phyloP scores from a whole-genome alignment of 2,888 invertebrate species.

The Mimachlamys varia region DNA sequence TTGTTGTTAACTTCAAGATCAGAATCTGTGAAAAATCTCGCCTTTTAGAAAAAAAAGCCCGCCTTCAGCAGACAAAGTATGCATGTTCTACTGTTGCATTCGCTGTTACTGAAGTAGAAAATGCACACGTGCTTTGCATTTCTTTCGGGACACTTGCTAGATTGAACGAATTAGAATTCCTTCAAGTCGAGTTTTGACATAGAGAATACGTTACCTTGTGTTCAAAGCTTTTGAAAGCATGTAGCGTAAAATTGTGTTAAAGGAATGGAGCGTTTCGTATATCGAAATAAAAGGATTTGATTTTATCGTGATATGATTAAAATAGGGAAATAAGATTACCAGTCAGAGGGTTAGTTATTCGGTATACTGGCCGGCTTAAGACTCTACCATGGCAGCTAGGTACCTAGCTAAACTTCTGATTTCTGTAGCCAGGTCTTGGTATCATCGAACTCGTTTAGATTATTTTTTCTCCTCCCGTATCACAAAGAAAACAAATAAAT shows the following conservation, averaged over 20 bases:
- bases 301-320: not conserved
- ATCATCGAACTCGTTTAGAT: not conserved
- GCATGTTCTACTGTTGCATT: not conserved
- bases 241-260: slow-evolving; percentile 3
- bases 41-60: not conserved
- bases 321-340: slow-evolving; percentile 5
- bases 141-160: slow-evolving; percentile 13
- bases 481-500: slow-evolving; percentile 6
- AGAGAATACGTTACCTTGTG: not conserved
- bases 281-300: not conserved
- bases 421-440: not conserved
- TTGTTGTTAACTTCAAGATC: not conserved
- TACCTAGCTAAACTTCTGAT: not conserved
- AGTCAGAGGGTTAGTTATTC: not conserved
- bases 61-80: not conserved
- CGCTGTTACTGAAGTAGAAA: not conserved
- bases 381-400: not conserved
- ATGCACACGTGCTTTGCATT: slow-evolving; percentile 26
- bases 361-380: not conserved
- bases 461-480: slow-evolving; percentile 6
- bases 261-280: slow-evolving; percentile 13
- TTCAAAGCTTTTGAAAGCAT: not conserved
- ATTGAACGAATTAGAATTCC: slow-evolving; percentile 12
- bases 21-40: not conserved
- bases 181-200: not conserved